phyloP scores from a whole-genome alignment of 1,140 invertebrate genomes.

The Phthorimaea operculella region DNA sequence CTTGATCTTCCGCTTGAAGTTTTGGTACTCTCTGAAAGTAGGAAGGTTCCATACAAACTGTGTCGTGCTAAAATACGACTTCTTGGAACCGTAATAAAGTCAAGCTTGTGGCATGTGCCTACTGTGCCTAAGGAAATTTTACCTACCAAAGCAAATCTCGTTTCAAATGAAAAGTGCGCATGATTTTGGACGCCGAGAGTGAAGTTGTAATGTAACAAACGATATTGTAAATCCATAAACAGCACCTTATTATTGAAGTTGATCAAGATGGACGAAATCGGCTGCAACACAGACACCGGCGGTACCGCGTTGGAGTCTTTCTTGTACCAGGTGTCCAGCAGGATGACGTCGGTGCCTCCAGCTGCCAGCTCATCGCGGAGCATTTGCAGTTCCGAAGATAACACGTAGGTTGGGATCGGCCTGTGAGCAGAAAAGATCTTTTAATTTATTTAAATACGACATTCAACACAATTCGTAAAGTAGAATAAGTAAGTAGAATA shows the following conservation, averaged over 20 bases:
- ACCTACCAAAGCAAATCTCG: too few species aligned
- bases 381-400: slow-evolving; percentile 90
- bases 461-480: neutral
- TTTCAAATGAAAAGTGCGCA: too few species aligned
- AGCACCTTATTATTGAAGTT: slow-evolving; percentile 98
- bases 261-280: slow-evolving; percentile 95
- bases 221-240: neutral
- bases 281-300: slow-evolving; percentile 92
- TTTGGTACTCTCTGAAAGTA: slow-evolving; percentile 85
- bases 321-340: slow-evolving; percentile 96
- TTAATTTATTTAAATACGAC: slow-evolving; percentile 6
- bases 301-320: slow-evolving; percentile 96
- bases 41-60: neutral
- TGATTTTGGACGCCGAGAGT: too few species aligned
- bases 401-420: slow-evolving; percentile 94
- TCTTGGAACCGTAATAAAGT: too few species aligned
- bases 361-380: slow-evolving; percentile 84
- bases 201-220: too few species aligned
- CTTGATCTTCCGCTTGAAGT: slow-evolving; percentile 95
- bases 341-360: slow-evolving; percentile 82
- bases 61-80: too few species aligned
- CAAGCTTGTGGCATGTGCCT: too few species aligned
- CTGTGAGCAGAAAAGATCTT: slow-evolving; percentile 68
- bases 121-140: too few species aligned
- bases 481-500: too few species aligned